Conservation (phyloP, 1,140 invertebrate species). For the Orchestia grillus region DNA sequence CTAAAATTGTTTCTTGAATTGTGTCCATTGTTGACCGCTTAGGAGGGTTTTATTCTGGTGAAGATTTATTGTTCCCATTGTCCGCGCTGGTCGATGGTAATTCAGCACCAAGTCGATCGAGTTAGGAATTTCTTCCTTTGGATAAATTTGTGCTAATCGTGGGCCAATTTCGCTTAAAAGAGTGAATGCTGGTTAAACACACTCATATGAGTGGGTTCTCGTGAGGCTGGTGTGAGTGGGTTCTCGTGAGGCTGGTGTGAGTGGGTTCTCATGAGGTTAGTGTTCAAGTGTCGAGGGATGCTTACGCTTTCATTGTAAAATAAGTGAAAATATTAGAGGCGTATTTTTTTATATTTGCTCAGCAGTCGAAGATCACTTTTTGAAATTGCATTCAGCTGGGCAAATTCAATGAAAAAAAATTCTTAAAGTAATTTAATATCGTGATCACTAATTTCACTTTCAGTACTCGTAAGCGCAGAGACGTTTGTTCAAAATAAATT, state of each 20-base stretch:
- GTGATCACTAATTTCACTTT: not conserved
- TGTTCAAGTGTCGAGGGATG: not conserved
- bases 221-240: not conserved
- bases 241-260: not conserved
- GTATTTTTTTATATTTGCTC: not conserved
- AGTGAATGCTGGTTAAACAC: not conserved
- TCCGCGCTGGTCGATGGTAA: not conserved
- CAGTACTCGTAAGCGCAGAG: not conserved
- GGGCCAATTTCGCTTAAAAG: not conserved
- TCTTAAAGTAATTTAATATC: not conserved
- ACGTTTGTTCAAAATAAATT: too few relatives aligned
- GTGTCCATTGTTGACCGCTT: constrained; percentile 41
- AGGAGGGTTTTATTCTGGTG: not conserved
- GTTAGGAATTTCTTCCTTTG: not conserved
- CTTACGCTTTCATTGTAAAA: not conserved
- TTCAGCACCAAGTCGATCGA: not conserved
- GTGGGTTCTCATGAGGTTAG: not conserved
- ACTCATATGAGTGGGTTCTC: not conserved
- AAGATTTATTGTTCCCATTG: not conserved
- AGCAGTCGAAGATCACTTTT: not conserved
- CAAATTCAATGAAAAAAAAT: not conserved
- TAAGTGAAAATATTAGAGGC: not conserved
- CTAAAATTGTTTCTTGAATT: constrained; percentile 41
- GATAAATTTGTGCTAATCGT: not conserved
- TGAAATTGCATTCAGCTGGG: not conserved